Base-by-base conservation (phyloP, 2,113 vertebrate species). In the Mohoua ochrocephala region DNA sequence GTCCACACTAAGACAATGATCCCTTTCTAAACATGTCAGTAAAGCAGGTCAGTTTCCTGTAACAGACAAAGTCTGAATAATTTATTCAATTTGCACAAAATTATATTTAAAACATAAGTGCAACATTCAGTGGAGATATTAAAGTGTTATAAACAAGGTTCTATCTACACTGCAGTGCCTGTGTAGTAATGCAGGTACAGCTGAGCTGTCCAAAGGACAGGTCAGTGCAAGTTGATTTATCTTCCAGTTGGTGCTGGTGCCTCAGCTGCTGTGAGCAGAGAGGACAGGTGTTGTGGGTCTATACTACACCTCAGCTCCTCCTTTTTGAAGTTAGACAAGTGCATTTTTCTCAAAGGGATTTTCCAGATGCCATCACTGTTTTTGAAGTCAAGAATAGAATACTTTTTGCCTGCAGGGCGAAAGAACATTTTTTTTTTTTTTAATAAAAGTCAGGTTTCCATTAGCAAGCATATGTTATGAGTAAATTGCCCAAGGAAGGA, bases 281-380 rank as follows among this genome's bases (percentile, higher is more conserved):
- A 54, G 5, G 13, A 30, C 3, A 39, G 49, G 4, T 44, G 30
- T 3, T 50, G 15, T 50, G 19, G 11, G 9, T 64, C 68, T 53
- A 6, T 3, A 6, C 24, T 27, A 18, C 10, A 33, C 21, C 18
- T 71, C 35, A 80, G 16, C 3, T 84, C 16, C 41, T 73, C 16
- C 17, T 26, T 60, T 74, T 57, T 74, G 13, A 70, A 70, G 13
- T n/a, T 26, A 22, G 8, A 41, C 6, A 22, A 28, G 10, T 15
- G 12, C 15, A 65, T 10, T n/a, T 78, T 81, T 49, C 56, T 87
- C 31, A 42, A 47, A 68, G 19, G 6, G 6, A 20, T 81, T 91
- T 84, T 67, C 19, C 41, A 4, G 2, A 69, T 53, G n/a, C 17
- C 3, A 1, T 22, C 0, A 0, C 2, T 65, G 4, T 57, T 89